Evolutionary conservation across 2,888 invertebrate species (phyloP), one percentile per base, ranked within the genome.

Genomic region (Xestia xanthographa): DNA sequence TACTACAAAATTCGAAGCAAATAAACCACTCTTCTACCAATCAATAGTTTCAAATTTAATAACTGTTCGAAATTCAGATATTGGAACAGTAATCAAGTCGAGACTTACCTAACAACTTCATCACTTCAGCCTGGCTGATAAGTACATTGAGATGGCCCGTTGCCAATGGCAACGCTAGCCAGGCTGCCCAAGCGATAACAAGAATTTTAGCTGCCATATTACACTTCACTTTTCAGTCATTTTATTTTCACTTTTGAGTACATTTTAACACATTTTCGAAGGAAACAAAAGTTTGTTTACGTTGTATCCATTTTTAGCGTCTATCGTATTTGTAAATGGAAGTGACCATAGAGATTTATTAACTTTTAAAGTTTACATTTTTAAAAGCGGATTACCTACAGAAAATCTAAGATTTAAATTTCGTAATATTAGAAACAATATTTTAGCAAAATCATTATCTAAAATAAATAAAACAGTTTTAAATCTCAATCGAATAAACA

Each of bases 51-150:
- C 58, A 83, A 89, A 87, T 84, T 84, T 79, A 88, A 89, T 86
- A 85, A 72, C 82, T 66, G 70, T 75, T 53, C 43, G 45, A 79
- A 79, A 83, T 80, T 84, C 81, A 45, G 66, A 78, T 84, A 84
- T 84, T 86, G 73, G 77, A 88, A 86, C 82, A 84, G 84, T 84
- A 89, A 89, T 90, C 87, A 89, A 90, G 89, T 87, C 80, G 74
- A 76, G 78, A 95, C 98, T 97, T 96, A 98, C 98, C 98, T 94
- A 98, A 95, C 90, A 98, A 96, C 96, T 98, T 98, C 97, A 97
- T 97, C 92, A 98, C 98, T 97, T 98, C 98, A 85, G 97, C 97
- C 93, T 98, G 97, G 94, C 98, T 98, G 96, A 98, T 98, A 95
- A 98, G 98, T 92, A 98, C 97, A 95, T 98, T 98, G 91, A 98